These are phyloP conservation scores for Helicoverpa assulta DNA, from an alignment of 2,888 invertebrate genomes.

Conservation along the genomic window DNA sequence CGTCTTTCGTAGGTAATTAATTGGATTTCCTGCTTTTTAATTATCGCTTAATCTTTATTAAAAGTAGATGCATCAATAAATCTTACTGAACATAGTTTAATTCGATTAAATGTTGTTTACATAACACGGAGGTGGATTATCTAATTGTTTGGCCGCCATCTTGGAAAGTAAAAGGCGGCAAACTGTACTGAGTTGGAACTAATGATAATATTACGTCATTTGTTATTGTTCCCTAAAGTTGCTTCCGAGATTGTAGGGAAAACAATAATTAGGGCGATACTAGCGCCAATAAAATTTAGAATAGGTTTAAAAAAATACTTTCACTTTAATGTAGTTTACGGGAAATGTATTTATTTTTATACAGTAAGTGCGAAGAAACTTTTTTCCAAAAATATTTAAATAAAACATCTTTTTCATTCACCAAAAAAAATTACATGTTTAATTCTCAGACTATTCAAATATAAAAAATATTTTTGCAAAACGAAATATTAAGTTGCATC, in stretches of 20 bases:
- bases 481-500: no score
- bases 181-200: slow-evolving; percentile 1
- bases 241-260: background rate
- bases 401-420: no score
- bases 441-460: no score
- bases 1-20: slow-evolving; percentile 10
- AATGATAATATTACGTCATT: slow-evolving; percentile 19
- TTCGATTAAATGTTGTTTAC: slow-evolving; percentile 10
- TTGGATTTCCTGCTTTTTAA: slow-evolving; percentile 25
- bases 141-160: slow-evolving; percentile 19
- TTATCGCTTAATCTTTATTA: slow-evolving; percentile 16
- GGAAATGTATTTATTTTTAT: no score
- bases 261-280: background rate
- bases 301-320: no score
- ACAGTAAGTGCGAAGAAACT: no score
- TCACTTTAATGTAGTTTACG: no score
- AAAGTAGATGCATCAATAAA: slow-evolving; percentile 18
- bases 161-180: slow-evolving; percentile 43
- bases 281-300: no score
- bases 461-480: no score
- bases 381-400: background rate
- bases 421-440: no score
- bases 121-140: slow-evolving; percentile 20
- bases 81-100: background rate
- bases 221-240: slow-evolving; percentile 1